These are phyloP conservation scores for Hemichromis elongatus DNA, from an alignment of 2,113 vertebrate genomes.

Conservation along the genomic window DNA sequence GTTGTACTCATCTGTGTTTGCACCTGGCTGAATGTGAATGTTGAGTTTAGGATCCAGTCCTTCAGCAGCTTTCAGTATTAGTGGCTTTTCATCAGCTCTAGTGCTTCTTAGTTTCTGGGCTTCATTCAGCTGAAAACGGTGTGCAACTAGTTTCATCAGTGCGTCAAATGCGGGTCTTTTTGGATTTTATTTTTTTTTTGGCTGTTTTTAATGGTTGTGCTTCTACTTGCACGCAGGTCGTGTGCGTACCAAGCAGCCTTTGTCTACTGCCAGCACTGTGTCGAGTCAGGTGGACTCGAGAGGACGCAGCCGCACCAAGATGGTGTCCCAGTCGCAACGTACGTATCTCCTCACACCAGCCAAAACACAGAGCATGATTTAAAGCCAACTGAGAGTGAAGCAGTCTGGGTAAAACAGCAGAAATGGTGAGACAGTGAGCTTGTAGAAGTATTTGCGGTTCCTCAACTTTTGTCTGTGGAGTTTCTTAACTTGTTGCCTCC, in stretches of 20 bases:
- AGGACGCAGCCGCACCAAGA: slow-evolving; percentile 90
- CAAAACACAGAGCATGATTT: not conserved
- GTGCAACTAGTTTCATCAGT: not conserved
- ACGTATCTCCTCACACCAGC: slow-evolving; percentile 61
- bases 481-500: slow-evolving; percentile 40
- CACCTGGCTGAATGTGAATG: not conserved
- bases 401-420: not conserved
- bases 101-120: slow-evolving; percentile 12
- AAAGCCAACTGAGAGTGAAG: not conserved
- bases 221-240: slow-evolving; percentile 71
- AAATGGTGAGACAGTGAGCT: not conserved
- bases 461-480: slow-evolving; percentile 15
- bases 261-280: slow-evolving; percentile 76
- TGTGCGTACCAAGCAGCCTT: slow-evolving; percentile 81
- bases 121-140: not conserved
- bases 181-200: not conserved
- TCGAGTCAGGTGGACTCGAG: slow-evolving; percentile 87
- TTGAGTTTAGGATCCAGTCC: not conserved
- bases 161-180: not conserved
- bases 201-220: not conserved
- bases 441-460: not conserved
- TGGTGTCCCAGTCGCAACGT: slow-evolving; percentile 97
- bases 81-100: not conserved
- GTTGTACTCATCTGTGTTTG: slow-evolving; percentile 3
- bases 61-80: not conserved